A percentile compares a stretch with the other conserved stretches of the same genome.
phyloP scores from a whole-genome alignment of 2,113 vertebrate species.

The Hippocampus zosterae region DNA sequence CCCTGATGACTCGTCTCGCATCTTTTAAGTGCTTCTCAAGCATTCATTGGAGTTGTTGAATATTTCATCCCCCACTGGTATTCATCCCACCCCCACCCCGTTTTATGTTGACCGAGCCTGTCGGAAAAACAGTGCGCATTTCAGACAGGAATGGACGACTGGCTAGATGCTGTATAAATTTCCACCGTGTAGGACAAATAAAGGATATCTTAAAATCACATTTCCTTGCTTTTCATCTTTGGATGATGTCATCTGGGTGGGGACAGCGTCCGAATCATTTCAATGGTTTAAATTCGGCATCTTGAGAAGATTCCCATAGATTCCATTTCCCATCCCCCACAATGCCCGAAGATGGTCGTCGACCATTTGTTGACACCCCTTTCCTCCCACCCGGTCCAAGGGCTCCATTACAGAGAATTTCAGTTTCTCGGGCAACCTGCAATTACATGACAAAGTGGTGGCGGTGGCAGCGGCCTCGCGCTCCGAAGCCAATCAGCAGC shows the following conservation, averaged over 20 bases:
- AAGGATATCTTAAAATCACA: no score
- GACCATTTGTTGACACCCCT: constrained; percentile 33
- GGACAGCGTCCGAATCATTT: not conserved
- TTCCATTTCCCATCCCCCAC: not conserved
- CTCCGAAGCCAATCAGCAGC: constrained; percentile 39
- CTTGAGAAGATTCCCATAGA: not conserved
- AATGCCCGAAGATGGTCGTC: constrained; percentile 8
- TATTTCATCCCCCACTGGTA: not conserved
- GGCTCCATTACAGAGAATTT: constrained; percentile 52
- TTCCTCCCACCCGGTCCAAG: constrained; percentile 43
- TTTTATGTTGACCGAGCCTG: not conserved
- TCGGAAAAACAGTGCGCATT: not conserved
- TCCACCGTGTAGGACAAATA: no score
- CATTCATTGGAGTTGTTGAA: not conserved
- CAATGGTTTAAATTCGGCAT: not conserved
- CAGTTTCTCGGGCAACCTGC: constrained; percentile 51
- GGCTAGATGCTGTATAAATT: not conserved
- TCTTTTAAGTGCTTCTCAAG: constrained; percentile 4
- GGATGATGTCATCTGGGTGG: not conserved
- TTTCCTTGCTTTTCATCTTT: not conserved
- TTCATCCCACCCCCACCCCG: not conserved
- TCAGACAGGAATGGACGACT: not conserved
- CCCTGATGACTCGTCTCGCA: not conserved
- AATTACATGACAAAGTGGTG: constrained; percentile 55
- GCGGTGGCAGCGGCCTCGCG: constrained; percentile 5